Evolutionary conservation across 2,797 vertebrate species (phyloP).

Genomic region (Muscicapa striata): DNA sequence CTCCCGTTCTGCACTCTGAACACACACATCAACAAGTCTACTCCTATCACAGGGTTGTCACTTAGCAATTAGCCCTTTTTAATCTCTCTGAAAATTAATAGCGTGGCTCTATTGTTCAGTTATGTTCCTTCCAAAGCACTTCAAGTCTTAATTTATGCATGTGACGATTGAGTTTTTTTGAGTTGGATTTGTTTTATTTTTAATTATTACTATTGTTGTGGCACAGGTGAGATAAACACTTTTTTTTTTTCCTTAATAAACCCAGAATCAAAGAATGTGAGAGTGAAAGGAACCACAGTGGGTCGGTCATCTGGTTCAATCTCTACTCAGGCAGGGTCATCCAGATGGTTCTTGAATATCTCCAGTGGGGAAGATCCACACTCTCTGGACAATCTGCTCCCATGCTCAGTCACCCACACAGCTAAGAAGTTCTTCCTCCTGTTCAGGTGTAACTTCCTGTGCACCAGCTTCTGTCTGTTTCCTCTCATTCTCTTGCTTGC

Average conservation of each 20-base stretch:
- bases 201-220: neutral
- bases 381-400: neutral
- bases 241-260: neutral
- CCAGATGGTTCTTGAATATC: neutral
- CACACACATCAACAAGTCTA: neutral
- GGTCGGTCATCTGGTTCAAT: neutral
- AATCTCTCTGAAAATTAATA: neutral
- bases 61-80: neutral
- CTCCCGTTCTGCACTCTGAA: neutral
- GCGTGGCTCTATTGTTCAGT: neutral
- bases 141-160: neutral
- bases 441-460: neutral
- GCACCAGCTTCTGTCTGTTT: neutral
- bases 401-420: neutral
- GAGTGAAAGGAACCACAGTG: neutral
- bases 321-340: neutral
- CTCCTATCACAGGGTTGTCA: neutral
- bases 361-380: neutral
- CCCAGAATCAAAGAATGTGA: neutral
- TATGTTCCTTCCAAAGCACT: neutral
- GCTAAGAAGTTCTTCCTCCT: neutral
- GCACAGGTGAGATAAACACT: fast-evolving
- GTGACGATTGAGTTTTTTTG: fast-evolving
- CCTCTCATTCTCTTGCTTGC: neutral
- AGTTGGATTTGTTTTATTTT: neutral